These are phyloP conservation scores for Lamellibrachia satsuma DNA, from an alignment of 2,888 invertebrate species.

Conservation along the genomic window DNA sequence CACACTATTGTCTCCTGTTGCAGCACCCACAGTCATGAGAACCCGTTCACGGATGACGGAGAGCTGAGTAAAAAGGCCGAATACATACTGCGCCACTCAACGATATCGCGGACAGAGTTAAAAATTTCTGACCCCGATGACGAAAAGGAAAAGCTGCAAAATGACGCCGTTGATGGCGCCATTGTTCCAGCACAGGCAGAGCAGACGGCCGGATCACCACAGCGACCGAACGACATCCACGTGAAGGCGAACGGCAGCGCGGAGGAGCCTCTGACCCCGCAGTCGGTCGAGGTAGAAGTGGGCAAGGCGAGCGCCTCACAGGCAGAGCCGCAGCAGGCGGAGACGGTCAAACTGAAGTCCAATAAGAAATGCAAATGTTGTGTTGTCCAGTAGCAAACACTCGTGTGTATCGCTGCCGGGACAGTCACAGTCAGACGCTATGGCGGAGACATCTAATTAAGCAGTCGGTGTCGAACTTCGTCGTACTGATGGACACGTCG, in stretches of 20 bases:
- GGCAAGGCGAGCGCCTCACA: conserved; percentile 35
- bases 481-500: not conserved
- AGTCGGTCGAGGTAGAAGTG: conserved; percentile 37
- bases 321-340: conserved; percentile 37
- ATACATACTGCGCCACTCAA: conserved; percentile 83
- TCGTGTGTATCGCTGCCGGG: not conserved
- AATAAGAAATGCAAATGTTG: conserved; percentile 38
- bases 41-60: conserved; percentile 96
- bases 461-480: not conserved
- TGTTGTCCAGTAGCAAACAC: conserved; percentile 35
- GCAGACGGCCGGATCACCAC: not conserved
- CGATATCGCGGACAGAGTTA: conserved; percentile 60
- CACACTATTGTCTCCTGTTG: conserved; percentile 36
- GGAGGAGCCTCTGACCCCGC: conserved; percentile 35
- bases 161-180: conserved; percentile 13
- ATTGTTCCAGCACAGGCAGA: not conserved
- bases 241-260: conserved; percentile 33
- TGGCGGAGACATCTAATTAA: not conserved
- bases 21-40: conserved; percentile 96
- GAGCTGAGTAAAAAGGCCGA: conserved; percentile 94
- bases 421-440: not conserved
- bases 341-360: conserved; percentile 35
- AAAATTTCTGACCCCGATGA: conserved; percentile 53
- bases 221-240: conserved; percentile 26
- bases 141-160: not conserved